Evolutionary conservation across 37 sponge, comb jelly and placozoan species (phyloP).

Genomic region (Cladorhizidae sp.): DNA sequence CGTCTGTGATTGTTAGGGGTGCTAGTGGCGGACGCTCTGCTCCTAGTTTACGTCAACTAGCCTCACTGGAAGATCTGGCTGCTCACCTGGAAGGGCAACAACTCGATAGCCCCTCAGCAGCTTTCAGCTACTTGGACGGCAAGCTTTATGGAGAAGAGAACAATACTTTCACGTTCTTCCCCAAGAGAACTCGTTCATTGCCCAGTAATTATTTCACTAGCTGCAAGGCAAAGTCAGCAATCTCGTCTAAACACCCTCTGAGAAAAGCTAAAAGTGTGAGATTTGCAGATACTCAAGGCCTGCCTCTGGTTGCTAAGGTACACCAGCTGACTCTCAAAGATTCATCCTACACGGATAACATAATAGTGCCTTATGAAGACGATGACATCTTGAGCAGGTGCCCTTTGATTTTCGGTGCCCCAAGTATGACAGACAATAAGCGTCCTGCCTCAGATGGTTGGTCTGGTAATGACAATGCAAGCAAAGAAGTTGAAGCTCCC

Average conservation of each 20-base stretch:
- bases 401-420: background rate
- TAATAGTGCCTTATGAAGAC: slow-evolving; percentile 55
- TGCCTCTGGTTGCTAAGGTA: slow-evolving; percentile 61
- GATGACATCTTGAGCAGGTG: background rate
- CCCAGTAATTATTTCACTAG: slow-evolving; percentile 12
- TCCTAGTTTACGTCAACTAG: background rate
- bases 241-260: slow-evolving; percentile 1
- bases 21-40: background rate
- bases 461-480: background rate
- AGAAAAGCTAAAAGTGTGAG: slow-evolving; percentile 68
- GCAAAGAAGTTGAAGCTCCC: background rate
- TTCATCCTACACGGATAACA: slow-evolving; percentile 56
- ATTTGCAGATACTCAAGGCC: slow-evolving; percentile 83
- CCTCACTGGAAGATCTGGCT: slow-evolving; percentile 31
- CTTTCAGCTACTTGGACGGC: slow-evolving; percentile 18
- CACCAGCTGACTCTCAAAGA: slow-evolving; percentile 46
- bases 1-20: background rate
- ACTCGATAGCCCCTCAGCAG: slow-evolving; percentile 35
- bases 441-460: background rate
- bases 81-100: background rate
- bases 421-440: background rate
- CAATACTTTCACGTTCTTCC: background rate
- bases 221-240: slow-evolving; percentile 9
- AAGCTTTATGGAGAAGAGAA: background rate
- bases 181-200: slow-evolving; percentile 32